Conservation (phyloP, 2,888 invertebrate genomes). For the Apodemia duryi region DNA sequence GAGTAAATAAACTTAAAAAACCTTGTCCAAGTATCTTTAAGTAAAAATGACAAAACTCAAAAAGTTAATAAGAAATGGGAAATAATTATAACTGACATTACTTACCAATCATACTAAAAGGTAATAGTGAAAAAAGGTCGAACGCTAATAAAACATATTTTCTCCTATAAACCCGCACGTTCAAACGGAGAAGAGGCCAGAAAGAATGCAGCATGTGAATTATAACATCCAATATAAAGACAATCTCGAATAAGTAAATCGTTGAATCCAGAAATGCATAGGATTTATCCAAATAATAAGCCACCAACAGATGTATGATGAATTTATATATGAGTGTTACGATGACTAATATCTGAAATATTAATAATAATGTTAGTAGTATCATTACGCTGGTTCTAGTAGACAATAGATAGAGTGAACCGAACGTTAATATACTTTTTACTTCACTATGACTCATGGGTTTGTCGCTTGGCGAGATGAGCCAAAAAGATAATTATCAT, state of each 20-base stretch:
- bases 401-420: too few relatives aligned
- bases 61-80: too few relatives aligned
- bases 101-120: conserved; percentile 51
- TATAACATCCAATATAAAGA: conserved; percentile 46
- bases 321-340: conserved; percentile 47
- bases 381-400: too few relatives aligned
- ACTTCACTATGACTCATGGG: too few relatives aligned
- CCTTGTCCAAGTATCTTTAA: too few relatives aligned
- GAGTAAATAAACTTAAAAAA: too few relatives aligned
- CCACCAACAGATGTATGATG: conserved; percentile 45
- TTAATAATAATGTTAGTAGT: not conserved
- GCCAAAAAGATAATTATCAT: too few relatives aligned
- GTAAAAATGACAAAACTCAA: too few relatives aligned
- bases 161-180: conserved; percentile 52
- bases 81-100: conserved; percentile 23
- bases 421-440: too few relatives aligned
- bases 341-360: conserved; percentile 48
- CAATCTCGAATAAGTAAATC: conserved; percentile 40
- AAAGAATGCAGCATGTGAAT: conserved; percentile 48
- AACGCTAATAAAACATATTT: conserved; percentile 40
- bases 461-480: too few relatives aligned
- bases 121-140: conserved; percentile 48
- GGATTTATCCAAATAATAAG: conserved; percentile 41
- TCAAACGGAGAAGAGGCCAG: conserved; percentile 53
- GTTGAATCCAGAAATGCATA: conserved; percentile 37